A percentile compares a stretch with the other conserved stretches of the same genome.
Conservation (phyloP, 2,797 vertebrate genomes). For the Bufotes viridis region DNA sequence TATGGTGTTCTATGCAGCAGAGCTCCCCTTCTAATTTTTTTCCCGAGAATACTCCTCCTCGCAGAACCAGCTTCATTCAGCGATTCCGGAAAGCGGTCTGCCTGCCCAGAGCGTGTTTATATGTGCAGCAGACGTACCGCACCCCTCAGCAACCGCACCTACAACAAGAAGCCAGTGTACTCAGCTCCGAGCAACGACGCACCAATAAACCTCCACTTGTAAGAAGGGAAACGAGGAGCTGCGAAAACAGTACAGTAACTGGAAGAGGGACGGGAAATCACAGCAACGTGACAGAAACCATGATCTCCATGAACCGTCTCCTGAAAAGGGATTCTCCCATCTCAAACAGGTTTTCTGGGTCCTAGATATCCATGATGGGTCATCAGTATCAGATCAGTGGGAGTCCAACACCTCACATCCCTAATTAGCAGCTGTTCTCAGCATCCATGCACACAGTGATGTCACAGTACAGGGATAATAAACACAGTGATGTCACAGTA, state of each 20-base stretch:
- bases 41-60: not conserved
- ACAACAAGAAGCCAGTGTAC: not conserved
- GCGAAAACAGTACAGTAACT: not conserved
- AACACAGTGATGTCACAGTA: too few relatives aligned
- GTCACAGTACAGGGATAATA: too few relatives aligned
- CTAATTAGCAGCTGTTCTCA: too few relatives aligned
- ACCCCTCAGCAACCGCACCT: not conserved
- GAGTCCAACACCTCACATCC: too few relatives aligned
- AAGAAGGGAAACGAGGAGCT: not conserved
- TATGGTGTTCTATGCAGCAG: too few relatives aligned
- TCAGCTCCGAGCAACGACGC: not conserved
- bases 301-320: too few relatives aligned
- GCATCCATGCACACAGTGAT: too few relatives aligned
- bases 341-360: too few relatives aligned
- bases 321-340: too few relatives aligned
- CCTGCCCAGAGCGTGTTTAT: constrained; percentile 8
- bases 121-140: not conserved
- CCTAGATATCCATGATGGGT: too few relatives aligned
- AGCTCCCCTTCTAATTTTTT: too few relatives aligned
- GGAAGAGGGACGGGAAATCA: not conserved
- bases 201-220: not conserved
- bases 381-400: too few relatives aligned
- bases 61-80: not conserved
- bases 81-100: not conserved
- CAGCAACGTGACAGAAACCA: not conserved